Percentiles rank a stretch among this genome's conserved stretches.
Evolutionary conservation across 64 coral and sea anemone genomes (phyloP).

Genomic region (Dendrophyllia cribrosa): DNA sequence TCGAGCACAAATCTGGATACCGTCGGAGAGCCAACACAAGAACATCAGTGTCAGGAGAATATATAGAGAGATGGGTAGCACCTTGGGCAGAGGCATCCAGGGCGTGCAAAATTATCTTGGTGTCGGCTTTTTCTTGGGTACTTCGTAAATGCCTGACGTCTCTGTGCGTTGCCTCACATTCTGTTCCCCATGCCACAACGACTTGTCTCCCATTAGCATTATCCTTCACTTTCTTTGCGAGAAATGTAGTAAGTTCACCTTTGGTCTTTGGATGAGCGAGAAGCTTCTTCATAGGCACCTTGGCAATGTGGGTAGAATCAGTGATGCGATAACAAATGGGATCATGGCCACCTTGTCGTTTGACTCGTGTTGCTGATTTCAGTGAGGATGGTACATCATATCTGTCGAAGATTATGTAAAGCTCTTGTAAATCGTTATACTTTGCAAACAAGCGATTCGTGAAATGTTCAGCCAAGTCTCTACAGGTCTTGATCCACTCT

Average conservation of each 20-base stretch:
- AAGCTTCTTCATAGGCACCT: conserved; percentile 54
- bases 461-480: conserved; percentile 70
- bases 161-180: conserved; percentile 72
- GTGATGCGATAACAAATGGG: conserved; percentile 42
- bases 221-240: conserved; percentile 73
- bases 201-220: conserved; percentile 58
- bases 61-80: conserved; percentile 48
- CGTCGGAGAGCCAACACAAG: conserved; percentile 59
- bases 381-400: conserved; percentile 56
- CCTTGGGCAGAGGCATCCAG: conserved; percentile 58
- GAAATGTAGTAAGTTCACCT: conserved; percentile 69
- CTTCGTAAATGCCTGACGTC: conserved; percentile 64
- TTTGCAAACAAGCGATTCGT: conserved; percentile 32
- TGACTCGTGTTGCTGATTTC: conserved; percentile 52
- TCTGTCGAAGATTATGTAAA: conserved; percentile 50
- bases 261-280: conserved; percentile 67
- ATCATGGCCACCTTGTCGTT: conserved; percentile 49
- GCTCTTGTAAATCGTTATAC: conserved; percentile 53
- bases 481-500: conserved; percentile 67
- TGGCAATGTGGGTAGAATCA: conserved; percentile 50
- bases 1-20: conserved; percentile 65
- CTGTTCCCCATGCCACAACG: conserved; percentile 63
- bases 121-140: conserved; percentile 60
- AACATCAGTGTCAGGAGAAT: conserved; percentile 65
- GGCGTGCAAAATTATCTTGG: conserved; percentile 68